phyloP scores from a whole-genome alignment of 2,888 invertebrate species.

The Drosophila mimetica region DNA sequence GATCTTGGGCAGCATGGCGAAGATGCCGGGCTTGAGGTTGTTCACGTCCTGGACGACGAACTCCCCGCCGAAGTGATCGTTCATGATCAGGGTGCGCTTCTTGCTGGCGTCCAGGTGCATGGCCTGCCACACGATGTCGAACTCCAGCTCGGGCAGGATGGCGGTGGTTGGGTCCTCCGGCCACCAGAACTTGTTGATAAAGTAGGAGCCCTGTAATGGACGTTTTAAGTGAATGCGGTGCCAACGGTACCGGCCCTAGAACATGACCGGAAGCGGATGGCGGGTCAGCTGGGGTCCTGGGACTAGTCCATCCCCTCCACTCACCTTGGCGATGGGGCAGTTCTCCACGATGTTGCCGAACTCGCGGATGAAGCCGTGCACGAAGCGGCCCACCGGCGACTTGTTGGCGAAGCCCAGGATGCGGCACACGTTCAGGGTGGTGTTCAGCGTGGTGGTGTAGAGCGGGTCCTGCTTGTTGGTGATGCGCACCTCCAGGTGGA shows the following conservation, averaged over 20 bases:
- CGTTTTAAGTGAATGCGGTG: constrained; percentile 45
- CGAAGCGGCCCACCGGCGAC: constrained; percentile 78
- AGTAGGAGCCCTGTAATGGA: constrained; percentile 80
- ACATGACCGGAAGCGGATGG: constrained; percentile 28
- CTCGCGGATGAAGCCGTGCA: constrained; percentile 70
- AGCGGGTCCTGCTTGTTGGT: constrained; percentile 71
- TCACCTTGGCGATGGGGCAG: constrained; percentile 81
- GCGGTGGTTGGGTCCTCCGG: constrained; percentile 81
- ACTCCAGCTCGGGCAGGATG: constrained; percentile 77
- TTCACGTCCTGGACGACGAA: constrained; percentile 73
- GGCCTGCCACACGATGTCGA: constrained; percentile 65
- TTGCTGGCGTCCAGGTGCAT: constrained; percentile 71
- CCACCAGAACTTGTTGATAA: constrained; percentile 80
- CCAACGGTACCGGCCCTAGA: constrained; percentile 56
- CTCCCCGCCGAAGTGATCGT: constrained; percentile 77
- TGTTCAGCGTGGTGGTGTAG: constrained; percentile 71
- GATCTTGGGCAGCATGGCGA: constrained; percentile 72
- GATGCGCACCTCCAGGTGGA: constrained; percentile 70
- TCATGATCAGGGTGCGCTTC: constrained; percentile 71
- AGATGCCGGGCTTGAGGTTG: constrained; percentile 71
- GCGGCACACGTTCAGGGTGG: constrained; percentile 79
- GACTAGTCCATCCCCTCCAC: neutral
- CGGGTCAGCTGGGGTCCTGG: constrained; percentile 7
- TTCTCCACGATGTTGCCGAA: constrained; percentile 75
- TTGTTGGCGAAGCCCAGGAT: constrained; percentile 67